These are phyloP conservation scores for Aselliscus stoliczkanus DNA, from an alignment of 2,797 vertebrate genomes.

Conservation along the genomic window DNA sequence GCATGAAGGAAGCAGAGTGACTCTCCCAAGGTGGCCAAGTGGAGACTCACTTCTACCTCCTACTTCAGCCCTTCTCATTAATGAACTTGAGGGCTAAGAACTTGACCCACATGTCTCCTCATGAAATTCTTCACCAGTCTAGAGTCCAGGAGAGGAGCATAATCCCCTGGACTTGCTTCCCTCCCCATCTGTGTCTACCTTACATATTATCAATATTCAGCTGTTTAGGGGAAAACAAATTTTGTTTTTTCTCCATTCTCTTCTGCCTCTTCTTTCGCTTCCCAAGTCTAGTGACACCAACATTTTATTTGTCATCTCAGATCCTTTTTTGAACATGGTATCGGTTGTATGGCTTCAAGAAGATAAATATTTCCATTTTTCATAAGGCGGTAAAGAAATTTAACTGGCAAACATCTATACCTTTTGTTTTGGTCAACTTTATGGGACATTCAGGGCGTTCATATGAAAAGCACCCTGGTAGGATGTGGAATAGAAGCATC, in stretches of 20 bases:
- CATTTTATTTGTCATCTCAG: neutral
- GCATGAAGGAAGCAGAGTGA: neutral
- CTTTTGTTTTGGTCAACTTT: neutral
- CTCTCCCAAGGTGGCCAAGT: neutral
- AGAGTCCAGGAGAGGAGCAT: neutral
- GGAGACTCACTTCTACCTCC: neutral
- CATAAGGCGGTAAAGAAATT: neutral
- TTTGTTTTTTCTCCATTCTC: neutral
- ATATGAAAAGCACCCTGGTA: neutral
- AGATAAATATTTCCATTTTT: neutral
- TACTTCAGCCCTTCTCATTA: neutral
- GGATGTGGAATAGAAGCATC: neutral
- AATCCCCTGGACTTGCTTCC: neutral
- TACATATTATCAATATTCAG: neutral
- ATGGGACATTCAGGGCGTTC: neutral
- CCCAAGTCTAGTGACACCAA: neutral
- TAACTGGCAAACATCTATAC: neutral
- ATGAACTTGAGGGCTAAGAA: neutral
- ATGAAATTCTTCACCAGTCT: neutral
- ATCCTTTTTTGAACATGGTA: neutral
- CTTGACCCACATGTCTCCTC: neutral
- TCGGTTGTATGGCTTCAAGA: neutral
- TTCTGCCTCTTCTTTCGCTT: neutral
- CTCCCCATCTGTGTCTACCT: neutral
- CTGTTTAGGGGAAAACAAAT: neutral